Percentiles rank a stretch among this genome's conserved stretches.
Conservation (phyloP, 2,888 invertebrate genomes). For the Agonopterix alstromeriana region DNA sequence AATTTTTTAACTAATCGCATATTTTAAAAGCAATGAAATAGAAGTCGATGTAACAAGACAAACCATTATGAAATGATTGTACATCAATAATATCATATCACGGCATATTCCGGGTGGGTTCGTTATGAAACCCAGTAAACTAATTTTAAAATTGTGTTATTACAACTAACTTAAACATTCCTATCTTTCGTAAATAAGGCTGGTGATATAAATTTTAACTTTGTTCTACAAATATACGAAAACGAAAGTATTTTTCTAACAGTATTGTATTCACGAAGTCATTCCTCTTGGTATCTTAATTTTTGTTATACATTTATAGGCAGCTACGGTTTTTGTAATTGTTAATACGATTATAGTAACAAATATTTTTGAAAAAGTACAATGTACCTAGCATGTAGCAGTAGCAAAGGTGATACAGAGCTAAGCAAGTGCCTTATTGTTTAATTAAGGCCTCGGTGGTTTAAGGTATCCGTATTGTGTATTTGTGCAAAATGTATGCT, state of each 20-base stretch:
- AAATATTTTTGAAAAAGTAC: conserved; percentile 32
- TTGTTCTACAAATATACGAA: no score
- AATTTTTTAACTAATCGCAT: no score
- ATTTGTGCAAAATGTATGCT: conserved; percentile 34
- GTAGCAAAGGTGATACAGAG: not conserved
- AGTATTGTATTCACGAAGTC: conserved; percentile 21
- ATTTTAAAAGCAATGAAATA: no score
- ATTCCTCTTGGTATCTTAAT: conserved; percentile 19
- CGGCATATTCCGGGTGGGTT: no score
- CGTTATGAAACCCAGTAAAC: no score
- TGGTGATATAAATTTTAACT: not conserved
- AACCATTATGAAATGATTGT: no score
- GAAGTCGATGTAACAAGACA: no score
- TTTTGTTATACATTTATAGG: no score
- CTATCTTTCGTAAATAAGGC: not conserved
- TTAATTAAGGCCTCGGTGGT: not conserved
- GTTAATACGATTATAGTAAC: conserved; percentile 11
- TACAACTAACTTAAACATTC: not conserved
- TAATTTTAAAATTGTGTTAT: no score
- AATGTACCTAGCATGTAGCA: conserved; percentile 13
- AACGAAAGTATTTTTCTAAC: conserved; percentile 19
- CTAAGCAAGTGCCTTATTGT: conserved; percentile 45
- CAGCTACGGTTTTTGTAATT: no score
- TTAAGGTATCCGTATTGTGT: conserved; percentile 10
- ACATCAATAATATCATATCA: no score